Evolutionary conservation across 2,797 vertebrate genomes (phyloP).

Genomic region (Bovichtus variegatus): DNA sequence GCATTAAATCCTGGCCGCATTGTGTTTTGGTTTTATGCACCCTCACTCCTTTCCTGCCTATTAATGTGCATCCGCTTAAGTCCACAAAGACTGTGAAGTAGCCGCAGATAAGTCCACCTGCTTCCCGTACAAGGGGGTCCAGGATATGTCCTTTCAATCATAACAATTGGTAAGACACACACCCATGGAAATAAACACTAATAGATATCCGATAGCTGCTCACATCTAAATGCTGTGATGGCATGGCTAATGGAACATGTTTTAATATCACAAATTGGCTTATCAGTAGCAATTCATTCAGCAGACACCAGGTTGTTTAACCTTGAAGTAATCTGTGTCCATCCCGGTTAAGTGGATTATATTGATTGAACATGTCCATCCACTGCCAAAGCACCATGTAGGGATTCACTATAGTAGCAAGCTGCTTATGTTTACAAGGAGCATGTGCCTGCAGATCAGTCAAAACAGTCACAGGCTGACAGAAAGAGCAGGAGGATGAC

Average conservation of each 20-base stretch:
- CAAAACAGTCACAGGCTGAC: constrained; percentile 24
- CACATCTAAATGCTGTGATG: neutral
- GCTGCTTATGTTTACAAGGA: constrained; percentile 68
- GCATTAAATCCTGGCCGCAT: constrained; percentile 42
- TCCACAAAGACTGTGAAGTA: constrained; percentile 19
- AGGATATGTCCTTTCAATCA: constrained; percentile 55
- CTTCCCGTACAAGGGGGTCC: constrained; percentile 52
- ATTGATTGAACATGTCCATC: constrained; percentile 71
- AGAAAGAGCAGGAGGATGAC: constrained; percentile 33
- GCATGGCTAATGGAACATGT: constrained; percentile 33
- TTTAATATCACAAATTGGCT: constrained; percentile 36
- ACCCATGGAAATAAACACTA: constrained; percentile 9
- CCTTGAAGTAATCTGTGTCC: constrained; percentile 73
- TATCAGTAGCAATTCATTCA: constrained; percentile 57
- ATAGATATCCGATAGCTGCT: neutral
- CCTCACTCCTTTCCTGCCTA: constrained; percentile 67
- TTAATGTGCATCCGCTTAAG: constrained; percentile 56
- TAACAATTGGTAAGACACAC: constrained; percentile 26
- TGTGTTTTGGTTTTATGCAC: constrained; percentile 61
- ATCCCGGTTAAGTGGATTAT: constrained; percentile 75
- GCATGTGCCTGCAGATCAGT: constrained; percentile 58
- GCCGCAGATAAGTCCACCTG: constrained; percentile 56
- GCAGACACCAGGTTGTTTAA: constrained; percentile 58
- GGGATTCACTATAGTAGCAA: constrained; percentile 44
- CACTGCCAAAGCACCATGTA: constrained; percentile 54